Percentiles rank a stretch among this genome's conserved stretches.
Evolutionary conservation across 2,113 vertebrate genomes (phyloP).

Genomic region (Cervus canadensis): DNA sequence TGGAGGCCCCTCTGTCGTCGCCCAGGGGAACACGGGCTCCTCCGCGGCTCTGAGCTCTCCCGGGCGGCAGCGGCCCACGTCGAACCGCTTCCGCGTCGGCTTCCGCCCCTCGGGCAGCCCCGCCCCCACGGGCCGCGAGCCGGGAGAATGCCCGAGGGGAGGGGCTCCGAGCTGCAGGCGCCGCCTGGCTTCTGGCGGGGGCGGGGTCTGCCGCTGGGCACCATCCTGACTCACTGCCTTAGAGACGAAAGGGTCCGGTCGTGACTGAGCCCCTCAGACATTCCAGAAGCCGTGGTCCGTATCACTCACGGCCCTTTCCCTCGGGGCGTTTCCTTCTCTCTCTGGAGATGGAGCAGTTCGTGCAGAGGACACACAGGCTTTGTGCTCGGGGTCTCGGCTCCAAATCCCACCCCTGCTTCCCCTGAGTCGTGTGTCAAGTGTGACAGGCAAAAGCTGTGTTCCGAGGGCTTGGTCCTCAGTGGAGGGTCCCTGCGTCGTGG

Average conservation of each 20-base stretch:
- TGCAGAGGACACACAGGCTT: neutral
- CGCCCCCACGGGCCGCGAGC: fast-evolving
- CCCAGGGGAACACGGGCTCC: neutral
- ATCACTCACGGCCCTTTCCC: fast-evolving
- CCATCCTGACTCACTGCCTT: fast-evolving
- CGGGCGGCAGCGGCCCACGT: neutral
- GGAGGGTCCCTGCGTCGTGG: fast-evolving
- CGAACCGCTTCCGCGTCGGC: neutral
- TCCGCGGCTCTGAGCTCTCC: neutral
- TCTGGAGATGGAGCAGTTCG: neutral
- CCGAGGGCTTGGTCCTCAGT: fast-evolving
- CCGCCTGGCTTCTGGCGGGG: neutral
- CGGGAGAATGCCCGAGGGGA: neutral
- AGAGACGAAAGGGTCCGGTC: neutral
- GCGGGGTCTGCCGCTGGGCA: neutral
- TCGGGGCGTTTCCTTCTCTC: neutral
- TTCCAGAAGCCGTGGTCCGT: neutral
- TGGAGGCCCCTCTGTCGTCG: neutral
- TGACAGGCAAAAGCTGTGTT: neutral
- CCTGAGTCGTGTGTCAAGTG: fast-evolving
- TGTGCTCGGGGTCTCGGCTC: neutral
- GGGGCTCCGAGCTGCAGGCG: no score
- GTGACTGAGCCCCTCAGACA: neutral
- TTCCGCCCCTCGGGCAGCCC: neutral
- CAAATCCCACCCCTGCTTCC: neutral